These are phyloP conservation scores for Cynopterus brachyotis DNA, from an alignment of 2,113 vertebrate genomes.

Conservation along the genomic window DNA sequence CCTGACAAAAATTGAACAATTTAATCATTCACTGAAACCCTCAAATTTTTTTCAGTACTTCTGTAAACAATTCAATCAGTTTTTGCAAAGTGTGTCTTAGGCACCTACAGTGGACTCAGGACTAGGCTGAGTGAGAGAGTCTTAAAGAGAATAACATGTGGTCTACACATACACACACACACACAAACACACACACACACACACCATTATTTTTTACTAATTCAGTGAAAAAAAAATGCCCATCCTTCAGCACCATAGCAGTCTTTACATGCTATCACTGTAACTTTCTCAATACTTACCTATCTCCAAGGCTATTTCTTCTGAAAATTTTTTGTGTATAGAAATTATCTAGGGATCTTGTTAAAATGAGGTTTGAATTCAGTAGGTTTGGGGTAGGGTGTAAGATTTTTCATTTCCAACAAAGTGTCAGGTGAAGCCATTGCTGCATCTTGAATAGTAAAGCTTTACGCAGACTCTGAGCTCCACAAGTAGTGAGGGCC, in stretches of 20 bases:
- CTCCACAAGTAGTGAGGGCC: neutral
- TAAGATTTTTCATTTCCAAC: neutral
- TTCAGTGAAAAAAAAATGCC: neutral
- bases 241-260: neutral
- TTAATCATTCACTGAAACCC: slow-evolving; percentile 39
- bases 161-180: neutral
- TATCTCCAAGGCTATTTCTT: neutral
- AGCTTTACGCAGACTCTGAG: neutral
- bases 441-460: neutral
- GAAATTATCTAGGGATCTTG: neutral
- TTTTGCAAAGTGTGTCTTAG: neutral
- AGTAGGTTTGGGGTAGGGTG: neutral
- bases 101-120: neutral
- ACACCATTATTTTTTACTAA: neutral
- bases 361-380: neutral
- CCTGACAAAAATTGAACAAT: slow-evolving; percentile 47
- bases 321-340: neutral
- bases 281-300: neutral
- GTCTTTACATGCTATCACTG: neutral
- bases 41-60: neutral
- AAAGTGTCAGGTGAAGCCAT: neutral
- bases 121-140: neutral
- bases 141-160: neutral
- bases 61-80: slow-evolving; percentile 20
- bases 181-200: neutral